These are phyloP conservation scores for Tetragnatha montana DNA, from an alignment of 2,888 invertebrate species.

Conservation along the genomic window DNA sequence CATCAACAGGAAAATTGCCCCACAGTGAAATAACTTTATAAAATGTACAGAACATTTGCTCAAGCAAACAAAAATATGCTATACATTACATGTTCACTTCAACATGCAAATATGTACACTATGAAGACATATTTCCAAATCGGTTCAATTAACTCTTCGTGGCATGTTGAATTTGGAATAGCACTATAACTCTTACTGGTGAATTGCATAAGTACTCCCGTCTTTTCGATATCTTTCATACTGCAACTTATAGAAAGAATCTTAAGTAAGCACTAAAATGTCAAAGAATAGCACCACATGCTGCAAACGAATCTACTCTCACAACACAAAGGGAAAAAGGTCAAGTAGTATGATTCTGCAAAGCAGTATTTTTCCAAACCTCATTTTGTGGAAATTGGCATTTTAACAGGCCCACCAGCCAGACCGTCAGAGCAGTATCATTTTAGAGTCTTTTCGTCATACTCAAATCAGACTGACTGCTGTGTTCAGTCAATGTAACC, in stretches of 20 bases:
- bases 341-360: too few relatives aligned
- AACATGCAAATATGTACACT: conserved; percentile 46
- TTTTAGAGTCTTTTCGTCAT: too few relatives aligned
- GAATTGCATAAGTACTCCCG: not conserved
- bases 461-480: too few relatives aligned
- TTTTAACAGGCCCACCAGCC: too few relatives aligned
- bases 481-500: too few relatives aligned
- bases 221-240: not conserved
- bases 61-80: conserved; percentile 69
- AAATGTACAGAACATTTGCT: conserved; percentile 54
- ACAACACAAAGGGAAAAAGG: too few relatives aligned
- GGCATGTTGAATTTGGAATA: not conserved
- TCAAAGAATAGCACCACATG: not conserved
- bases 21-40: conserved; percentile 61
- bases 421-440: too few relatives aligned
- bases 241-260: not conserved
- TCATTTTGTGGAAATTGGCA: too few relatives aligned
- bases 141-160: not conserved
- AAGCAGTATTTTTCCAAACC: too few relatives aligned
- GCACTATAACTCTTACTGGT: not conserved
- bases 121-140: too few relatives aligned
- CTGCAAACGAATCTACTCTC: not conserved
- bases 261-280: not conserved
- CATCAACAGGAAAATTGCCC: conserved; percentile 69
- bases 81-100: conserved; percentile 49